Conservation (phyloP, 2,888 invertebrate species). For the Pemphredon lugubris region DNA sequence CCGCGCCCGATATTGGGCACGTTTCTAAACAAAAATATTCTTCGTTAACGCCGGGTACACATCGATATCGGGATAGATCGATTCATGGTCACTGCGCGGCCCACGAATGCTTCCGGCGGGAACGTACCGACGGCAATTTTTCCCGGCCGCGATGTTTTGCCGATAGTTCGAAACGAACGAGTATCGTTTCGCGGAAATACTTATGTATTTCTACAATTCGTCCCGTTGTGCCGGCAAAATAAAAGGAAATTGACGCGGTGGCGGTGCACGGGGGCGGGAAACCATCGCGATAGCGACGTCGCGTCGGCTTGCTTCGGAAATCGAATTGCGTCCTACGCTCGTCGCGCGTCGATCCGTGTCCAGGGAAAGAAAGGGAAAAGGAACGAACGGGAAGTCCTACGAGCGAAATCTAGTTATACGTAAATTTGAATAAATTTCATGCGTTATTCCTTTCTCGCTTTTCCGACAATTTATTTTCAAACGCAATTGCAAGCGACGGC, state of each 20-base stretch:
- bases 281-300: neutral
- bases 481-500: too few relatives aligned
- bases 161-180: constrained; percentile 40
- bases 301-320: constrained; percentile 11
- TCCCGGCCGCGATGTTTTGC: constrained; percentile 24
- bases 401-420: neutral
- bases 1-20: too few relatives aligned
- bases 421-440: too few relatives aligned
- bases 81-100: too few relatives aligned
- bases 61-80: too few relatives aligned
- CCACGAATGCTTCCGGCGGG: too few relatives aligned
- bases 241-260: constrained; percentile 32
- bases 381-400: neutral
- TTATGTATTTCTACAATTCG: constrained; percentile 27
- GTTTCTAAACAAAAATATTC: too few relatives aligned
- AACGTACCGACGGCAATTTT: neutral
- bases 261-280: constrained; percentile 2
- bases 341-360: neutral
- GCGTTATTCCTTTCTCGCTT: too few relatives aligned
- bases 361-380: neutral
- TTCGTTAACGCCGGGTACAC: too few relatives aligned
- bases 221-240: constrained; percentile 22
- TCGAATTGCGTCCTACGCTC: constrained; percentile 16
- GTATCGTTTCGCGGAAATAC: constrained; percentile 16
- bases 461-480: too few relatives aligned